These are phyloP conservation scores for Lasiommata megera DNA, from an alignment of 2,888 invertebrate genomes.

Conservation along the genomic window DNA sequence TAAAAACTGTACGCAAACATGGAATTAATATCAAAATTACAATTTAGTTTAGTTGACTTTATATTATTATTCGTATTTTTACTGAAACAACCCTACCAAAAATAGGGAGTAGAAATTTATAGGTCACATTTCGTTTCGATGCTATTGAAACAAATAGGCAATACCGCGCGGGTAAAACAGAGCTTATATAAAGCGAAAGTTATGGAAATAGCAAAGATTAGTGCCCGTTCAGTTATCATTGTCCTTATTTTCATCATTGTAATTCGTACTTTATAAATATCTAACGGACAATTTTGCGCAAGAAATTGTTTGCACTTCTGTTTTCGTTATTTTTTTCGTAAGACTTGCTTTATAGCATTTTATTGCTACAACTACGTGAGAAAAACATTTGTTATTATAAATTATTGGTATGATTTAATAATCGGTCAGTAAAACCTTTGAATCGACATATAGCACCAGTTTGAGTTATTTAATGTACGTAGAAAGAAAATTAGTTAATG, in stretches of 20 bases:
- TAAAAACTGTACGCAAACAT: too few relatives aligned
- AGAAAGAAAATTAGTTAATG: too few relatives aligned
- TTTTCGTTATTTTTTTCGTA: background rate
- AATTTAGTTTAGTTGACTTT: too few relatives aligned
- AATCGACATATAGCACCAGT: too few relatives aligned
- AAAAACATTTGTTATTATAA: too few relatives aligned
- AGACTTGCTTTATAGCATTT: too few relatives aligned
- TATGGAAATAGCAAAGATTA: background rate
- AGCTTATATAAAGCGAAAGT: conserved; percentile 2
- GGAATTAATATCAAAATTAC: too few relatives aligned
- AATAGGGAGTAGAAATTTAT: background rate
- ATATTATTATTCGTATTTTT: background rate
- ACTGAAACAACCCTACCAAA: background rate
- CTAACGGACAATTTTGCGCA: background rate
- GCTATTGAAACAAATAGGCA: conserved; percentile 10
- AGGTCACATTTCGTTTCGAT: background rate
- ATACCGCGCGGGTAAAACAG: background rate
- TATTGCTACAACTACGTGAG: too few relatives aligned
- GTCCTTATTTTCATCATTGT: background rate
- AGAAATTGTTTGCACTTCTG: background rate
- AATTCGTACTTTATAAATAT: background rate
- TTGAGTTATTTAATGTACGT: too few relatives aligned
- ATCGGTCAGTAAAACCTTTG: too few relatives aligned
- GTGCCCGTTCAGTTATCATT: background rate
- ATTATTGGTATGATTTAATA: too few relatives aligned